Evolutionary conservation across 1,140 invertebrate species (phyloP), one percentile per base, ranked within the genome.

Genomic region (Lineus longissimus): DNA sequence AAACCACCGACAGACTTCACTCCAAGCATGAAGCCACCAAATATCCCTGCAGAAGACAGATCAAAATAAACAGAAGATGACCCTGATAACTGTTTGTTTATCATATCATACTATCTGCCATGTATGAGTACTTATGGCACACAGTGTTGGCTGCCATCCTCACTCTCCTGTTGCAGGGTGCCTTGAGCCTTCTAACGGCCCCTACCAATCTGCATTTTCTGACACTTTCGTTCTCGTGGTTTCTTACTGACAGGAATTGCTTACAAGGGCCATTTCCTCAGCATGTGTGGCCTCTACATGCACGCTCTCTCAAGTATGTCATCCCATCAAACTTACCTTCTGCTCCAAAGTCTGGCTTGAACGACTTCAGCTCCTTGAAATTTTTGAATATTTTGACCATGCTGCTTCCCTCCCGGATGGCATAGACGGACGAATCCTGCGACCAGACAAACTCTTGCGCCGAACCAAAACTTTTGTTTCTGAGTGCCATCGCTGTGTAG

Each of bases 361-460:
- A 95, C 55, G 88, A 88, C 76, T 95, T 95, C 75, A 91, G 89
- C 77, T 98, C 95, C 77, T 98, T 99, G 80, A 99, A 99, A 77
- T 98, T 98, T 76, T 97, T 97, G 83, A 96, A 98, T 9, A 98
- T 88, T 77, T 94, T 95, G 1, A 99, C 88, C 0, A 89, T 90
- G 23, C 90, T 91, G 31, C 88, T 90, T 54, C 89, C 92, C 81
- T 99, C 97, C 40, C 96, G 84, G 1, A 97, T 94, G 57, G 88
- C 88, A 79, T 88, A 99, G 73, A 98, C 92, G 56, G 93, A 95
- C 1, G 95, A 95, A 80, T 99, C 97, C 54, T 91, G 86, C 0
- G 94, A 94, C 97, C 97, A 99, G 0, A 98, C 96, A 83, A 99
- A 99, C 81, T 99, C 97, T 63, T 97, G 92, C 0, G 95, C 97